Conservation (phyloP, 2,888 invertebrate species). For the Syritta pipiens region DNA sequence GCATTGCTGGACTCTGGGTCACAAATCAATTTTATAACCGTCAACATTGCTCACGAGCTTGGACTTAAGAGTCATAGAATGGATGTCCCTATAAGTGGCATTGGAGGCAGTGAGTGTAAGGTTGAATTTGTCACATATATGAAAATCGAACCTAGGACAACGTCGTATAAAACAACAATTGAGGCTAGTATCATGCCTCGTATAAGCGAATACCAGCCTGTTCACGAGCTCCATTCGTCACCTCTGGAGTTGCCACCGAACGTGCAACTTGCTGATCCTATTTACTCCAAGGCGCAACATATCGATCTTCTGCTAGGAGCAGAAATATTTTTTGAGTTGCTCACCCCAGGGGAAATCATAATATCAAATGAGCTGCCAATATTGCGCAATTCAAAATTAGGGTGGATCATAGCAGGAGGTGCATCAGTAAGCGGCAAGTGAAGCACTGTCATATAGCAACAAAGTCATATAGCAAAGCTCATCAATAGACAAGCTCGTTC, state of each 20-base stretch:
- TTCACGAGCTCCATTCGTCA: background rate
- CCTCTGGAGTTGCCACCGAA: too few relatives aligned
- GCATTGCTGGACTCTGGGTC: slow-evolving; percentile 54
- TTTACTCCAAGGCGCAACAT: background rate
- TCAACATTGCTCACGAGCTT: slow-evolving; percentile 28
- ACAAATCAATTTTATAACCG: slow-evolving; percentile 50
- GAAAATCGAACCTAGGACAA: background rate
- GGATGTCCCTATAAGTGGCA: background rate
- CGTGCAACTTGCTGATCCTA: too few relatives aligned
- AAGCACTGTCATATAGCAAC: too few relatives aligned
- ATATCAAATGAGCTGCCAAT: too few relatives aligned
- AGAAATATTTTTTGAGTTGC: too few relatives aligned
- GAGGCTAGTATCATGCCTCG: slow-evolving; percentile 3
- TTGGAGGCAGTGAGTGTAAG: background rate
- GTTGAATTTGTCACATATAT: background rate
- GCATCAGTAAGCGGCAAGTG: too few relatives aligned
- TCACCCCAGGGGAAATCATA: too few relatives aligned
- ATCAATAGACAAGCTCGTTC: background rate
- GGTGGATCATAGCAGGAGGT: too few relatives aligned
- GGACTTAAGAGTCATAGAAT: slow-evolving; percentile 12
- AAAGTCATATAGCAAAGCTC: background rate
- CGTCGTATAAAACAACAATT: background rate
- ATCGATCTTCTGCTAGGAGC: slow-evolving; percentile 30
- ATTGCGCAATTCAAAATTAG: too few relatives aligned
- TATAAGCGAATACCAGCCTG: slow-evolving; percentile 39